phyloP scores from a whole-genome alignment of 2,888 invertebrate genomes.

The Apodemia hepburni region DNA sequence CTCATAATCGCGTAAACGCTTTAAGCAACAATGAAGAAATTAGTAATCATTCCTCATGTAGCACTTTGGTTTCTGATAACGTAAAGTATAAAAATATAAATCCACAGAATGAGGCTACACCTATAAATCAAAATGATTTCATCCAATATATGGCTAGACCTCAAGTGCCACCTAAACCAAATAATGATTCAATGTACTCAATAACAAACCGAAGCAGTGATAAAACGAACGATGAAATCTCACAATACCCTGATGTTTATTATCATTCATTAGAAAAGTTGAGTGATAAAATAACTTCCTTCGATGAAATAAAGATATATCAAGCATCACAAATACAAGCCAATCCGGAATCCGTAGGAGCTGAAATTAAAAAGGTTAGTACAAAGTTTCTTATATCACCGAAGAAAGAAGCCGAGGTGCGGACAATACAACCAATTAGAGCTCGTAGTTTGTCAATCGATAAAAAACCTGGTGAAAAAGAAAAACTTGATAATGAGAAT shows the following conservation, averaged over 20 bases:
- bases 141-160: constrained; percentile 46
- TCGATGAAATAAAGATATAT: constrained; percentile 58
- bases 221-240: constrained; percentile 30
- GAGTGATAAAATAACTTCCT: constrained; percentile 48
- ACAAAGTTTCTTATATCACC: constrained; percentile 69
- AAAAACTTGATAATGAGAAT: constrained; percentile 15
- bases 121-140: constrained; percentile 35
- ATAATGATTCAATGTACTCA: constrained; percentile 39
- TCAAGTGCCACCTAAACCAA: constrained; percentile 46
- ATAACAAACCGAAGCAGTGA: constrained; percentile 31
- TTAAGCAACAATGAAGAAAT: constrained; percentile 41
- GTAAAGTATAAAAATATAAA: constrained; percentile 37
- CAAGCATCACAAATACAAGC: constrained; percentile 51
- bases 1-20: constrained; percentile 39
- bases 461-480: constrained; percentile 37
- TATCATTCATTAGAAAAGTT: constrained; percentile 68
- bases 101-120: constrained; percentile 23
- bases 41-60: constrained; percentile 61
- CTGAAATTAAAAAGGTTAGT: constrained; percentile 70
- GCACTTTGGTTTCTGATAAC: constrained; percentile 64
- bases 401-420: constrained; percentile 70
- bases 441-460: constrained; percentile 66
- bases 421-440: constrained; percentile 64
- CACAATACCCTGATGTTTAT: constrained; percentile 59
- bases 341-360: constrained; percentile 63